phyloP scores from a whole-genome alignment of 2,888 invertebrate genomes.

The Scrobipalpa atriplicella region DNA sequence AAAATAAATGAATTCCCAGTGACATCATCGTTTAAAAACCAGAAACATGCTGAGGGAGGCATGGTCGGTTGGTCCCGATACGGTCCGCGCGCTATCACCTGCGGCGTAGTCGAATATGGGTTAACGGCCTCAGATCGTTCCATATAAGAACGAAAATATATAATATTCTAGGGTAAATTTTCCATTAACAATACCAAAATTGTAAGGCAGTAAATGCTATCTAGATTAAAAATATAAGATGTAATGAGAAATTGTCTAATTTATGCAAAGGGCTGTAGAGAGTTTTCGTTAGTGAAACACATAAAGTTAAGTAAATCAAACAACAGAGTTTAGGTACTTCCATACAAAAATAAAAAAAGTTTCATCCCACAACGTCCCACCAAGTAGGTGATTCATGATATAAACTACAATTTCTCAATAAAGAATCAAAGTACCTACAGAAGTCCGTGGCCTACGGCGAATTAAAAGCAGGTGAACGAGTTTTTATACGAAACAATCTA shows the following conservation, averaged over 20 bases:
- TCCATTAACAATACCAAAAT: too few relatives aligned
- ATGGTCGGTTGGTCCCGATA: constrained; percentile 62
- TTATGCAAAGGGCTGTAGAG: too few relatives aligned
- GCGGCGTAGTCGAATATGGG: constrained; percentile 39
- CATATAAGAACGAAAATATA: not conserved
- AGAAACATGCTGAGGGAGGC: constrained; percentile 49
- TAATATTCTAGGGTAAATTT: too few relatives aligned
- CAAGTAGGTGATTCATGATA: too few relatives aligned
- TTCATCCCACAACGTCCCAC: too few relatives aligned
- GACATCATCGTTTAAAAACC: not conserved
- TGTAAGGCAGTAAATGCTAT: not conserved
- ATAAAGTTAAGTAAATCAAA: too few relatives aligned
- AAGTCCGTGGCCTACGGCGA: not conserved
- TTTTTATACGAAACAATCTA: constrained; percentile 70
- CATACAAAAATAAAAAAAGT: too few relatives aligned
- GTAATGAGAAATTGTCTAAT: too few relatives aligned
- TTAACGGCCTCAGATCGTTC: constrained; percentile 26
- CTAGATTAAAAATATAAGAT: too few relatives aligned
- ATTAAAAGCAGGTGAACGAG: constrained; percentile 45
- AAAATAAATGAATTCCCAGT: not conserved
- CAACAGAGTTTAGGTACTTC: too few relatives aligned
- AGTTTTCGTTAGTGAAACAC: too few relatives aligned
- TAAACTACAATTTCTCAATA: not conserved
- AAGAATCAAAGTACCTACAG: not conserved
- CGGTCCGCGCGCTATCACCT: constrained; percentile 44